These are phyloP conservation scores for Phyto melanocephala DNA, from an alignment of 2,888 invertebrate species.

Conservation along the genomic window DNA sequence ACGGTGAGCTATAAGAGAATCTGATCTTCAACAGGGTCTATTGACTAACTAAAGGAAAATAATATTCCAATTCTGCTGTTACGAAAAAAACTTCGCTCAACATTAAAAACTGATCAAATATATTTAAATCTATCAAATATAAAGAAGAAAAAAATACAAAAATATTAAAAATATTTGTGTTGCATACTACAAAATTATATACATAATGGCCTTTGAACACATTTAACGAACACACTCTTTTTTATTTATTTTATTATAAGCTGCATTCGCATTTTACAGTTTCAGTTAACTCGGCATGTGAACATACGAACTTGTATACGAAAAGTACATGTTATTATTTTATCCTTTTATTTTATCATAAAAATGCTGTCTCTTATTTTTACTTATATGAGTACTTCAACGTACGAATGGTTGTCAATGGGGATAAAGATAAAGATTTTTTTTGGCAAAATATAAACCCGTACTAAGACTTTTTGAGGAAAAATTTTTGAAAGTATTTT, in stretches of 20 bases:
- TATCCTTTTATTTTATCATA: not conserved
- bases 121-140: too few species aligned
- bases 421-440: not conserved
- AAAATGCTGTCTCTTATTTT: constrained; percentile 8
- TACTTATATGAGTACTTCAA: not conserved
- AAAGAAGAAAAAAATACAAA: not conserved
- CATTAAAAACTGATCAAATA: too few species aligned
- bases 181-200: too few species aligned
- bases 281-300: not conserved
- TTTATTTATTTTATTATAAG: not conserved
- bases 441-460: not conserved
- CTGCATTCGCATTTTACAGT: not conserved
- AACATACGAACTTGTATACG: not conserved
- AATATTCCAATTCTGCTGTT: too few species aligned
- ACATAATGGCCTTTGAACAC: too few species aligned
- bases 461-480: too few species aligned
- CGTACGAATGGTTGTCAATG: not conserved
- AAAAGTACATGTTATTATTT: not conserved
- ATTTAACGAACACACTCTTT: not conserved
- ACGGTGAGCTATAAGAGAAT: not conserved
- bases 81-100: too few species aligned
- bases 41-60: too few species aligned
- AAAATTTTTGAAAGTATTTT: not conserved
- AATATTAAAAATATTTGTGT: not conserved
- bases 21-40: too few species aligned